Conservation (phyloP, 2,113 vertebrate species). For the Sakesphorus luctuosus region DNA sequence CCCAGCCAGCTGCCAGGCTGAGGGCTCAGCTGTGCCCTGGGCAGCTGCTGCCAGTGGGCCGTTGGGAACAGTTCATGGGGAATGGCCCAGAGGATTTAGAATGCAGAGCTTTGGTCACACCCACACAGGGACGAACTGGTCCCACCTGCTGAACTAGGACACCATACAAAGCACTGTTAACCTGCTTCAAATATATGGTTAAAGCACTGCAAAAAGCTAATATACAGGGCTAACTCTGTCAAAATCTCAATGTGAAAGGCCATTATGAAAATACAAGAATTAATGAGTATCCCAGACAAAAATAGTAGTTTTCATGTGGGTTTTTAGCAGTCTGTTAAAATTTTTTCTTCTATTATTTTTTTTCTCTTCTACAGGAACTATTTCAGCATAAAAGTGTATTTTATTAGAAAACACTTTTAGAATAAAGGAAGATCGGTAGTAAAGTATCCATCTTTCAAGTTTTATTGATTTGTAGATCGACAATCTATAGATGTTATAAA, state of each 20-base stretch:
- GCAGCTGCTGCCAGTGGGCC: no score
- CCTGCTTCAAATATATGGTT: background rate
- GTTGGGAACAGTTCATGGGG: no score
- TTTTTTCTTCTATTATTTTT: background rate
- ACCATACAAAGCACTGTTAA: background rate
- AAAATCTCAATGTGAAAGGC: background rate
- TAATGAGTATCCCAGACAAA: background rate
- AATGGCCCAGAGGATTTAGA: no score
- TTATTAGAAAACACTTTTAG: background rate
- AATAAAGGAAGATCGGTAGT: background rate
- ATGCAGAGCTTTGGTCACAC: no score
- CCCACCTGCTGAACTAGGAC: no score
- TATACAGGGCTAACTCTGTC: background rate
- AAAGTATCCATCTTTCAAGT: background rate
- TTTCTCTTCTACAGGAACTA: background rate
- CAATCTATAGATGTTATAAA: background rate
- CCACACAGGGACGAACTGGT: no score
- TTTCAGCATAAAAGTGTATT: fast-evolving
- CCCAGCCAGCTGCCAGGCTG: no score
- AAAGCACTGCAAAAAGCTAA: background rate
- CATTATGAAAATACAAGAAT: background rate
- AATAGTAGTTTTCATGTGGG: background rate
- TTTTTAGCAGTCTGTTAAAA: background rate
- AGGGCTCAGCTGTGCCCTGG: no score
- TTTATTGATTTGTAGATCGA: background rate